Percentiles rank a stretch among this genome's conserved stretches.
phyloP scores from a whole-genome alignment of 2,797 vertebrate genomes.

The Forpus xanthops region DNA sequence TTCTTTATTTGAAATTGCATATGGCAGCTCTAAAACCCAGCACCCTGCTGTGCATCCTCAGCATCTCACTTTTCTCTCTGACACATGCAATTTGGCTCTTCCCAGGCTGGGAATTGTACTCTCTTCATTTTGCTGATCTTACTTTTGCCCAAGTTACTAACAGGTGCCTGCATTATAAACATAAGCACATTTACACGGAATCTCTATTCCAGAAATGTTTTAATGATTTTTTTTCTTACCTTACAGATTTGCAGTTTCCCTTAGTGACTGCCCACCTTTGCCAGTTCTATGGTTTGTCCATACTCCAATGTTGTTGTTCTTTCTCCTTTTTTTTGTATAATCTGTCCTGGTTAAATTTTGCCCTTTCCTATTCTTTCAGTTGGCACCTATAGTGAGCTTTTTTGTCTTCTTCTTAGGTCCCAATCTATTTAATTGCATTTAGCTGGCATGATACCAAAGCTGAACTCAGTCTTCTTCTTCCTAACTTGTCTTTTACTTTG shows the following conservation, averaged over 20 bases:
- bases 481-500: not conserved
- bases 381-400: not conserved
- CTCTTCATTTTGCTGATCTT: not conserved
- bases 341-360: not conserved
- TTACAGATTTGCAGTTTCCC: not conserved
- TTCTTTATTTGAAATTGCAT: constrained; percentile 30
- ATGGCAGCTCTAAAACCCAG: not conserved
- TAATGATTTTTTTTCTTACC: not conserved
- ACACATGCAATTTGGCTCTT: not conserved
- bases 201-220: not conserved
- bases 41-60: not conserved
- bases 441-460: constrained; percentile 1
- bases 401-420: not conserved
- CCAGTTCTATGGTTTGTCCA: not conserved
- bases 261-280: not conserved
- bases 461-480: not conserved
- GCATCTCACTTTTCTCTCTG: not conserved
- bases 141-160: not conserved
- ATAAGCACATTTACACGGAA: not conserved
- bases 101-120: accelerated
- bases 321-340: not conserved
- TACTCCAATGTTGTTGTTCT: not conserved
- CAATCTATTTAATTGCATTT: constrained; percentile 46
- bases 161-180: not conserved
- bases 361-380: constrained; percentile 9